A percentile compares a stretch with the other conserved stretches of the same genome.
Conservation (phyloP, 35 echinoderm and acorn worm species). For the Ptychodera flava region DNA sequence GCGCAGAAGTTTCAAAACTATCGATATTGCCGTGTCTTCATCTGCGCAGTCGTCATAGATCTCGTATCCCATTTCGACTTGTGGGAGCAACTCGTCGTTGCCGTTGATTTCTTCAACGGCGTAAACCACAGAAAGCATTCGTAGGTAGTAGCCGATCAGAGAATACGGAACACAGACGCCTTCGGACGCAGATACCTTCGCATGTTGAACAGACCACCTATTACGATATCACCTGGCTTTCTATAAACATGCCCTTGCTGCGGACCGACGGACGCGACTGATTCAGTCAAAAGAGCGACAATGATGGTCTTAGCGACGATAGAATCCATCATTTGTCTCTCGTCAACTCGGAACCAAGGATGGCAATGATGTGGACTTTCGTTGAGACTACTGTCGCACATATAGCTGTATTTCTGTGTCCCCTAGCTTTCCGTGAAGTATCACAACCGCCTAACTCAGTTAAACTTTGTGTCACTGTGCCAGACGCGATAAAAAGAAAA, state of each 20-base stretch:
- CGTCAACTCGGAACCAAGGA: no score
- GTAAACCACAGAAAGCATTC: slow-evolving; percentile 58
- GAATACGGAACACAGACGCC: slow-evolving; percentile 26
- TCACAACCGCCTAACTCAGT: no score
- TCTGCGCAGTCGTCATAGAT: slow-evolving; percentile 67
- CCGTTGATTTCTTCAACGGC: slow-evolving; percentile 61
- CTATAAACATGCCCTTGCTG: slow-evolving; percentile 26
- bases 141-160: slow-evolving; percentile 37
- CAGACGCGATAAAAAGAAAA: no score
- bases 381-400: no score
- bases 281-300: no score
- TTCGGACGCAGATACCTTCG: slow-evolving; percentile 23
- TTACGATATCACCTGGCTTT: slow-evolving; percentile 52
- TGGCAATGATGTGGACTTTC: no score
- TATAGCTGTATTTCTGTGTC: no score
- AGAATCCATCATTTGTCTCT: no score
- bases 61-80: slow-evolving; percentile 55
- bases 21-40: slow-evolving; percentile 14
- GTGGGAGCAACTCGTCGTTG: slow-evolving; percentile 24
- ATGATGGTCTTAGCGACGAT: no score
- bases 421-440: no score
- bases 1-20: not conserved
- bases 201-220: slow-evolving; percentile 63
- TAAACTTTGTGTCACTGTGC: no score
- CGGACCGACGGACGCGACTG: not conserved